phyloP scores from a whole-genome alignment of 2,888 invertebrate species.

The Mechanitis mazaeus region DNA sequence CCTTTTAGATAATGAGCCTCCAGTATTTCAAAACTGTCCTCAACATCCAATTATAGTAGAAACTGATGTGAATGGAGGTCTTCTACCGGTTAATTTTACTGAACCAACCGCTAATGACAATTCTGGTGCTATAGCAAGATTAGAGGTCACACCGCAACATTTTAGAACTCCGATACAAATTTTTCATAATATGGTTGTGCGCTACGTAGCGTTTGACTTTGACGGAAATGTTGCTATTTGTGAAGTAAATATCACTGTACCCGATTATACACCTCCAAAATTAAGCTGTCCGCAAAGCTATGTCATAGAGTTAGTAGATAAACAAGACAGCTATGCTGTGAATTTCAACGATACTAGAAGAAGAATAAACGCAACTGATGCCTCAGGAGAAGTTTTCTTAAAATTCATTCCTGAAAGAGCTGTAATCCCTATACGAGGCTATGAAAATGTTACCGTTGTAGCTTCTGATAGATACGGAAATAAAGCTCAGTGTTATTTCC shows the following conservation, averaged over 20 bases:
- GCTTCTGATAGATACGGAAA: slow-evolving; percentile 93
- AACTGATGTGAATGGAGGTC: slow-evolving; percentile 91
- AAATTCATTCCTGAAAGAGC: slow-evolving; percentile 90
- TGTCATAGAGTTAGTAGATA: slow-evolving; percentile 92
- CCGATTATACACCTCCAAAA: slow-evolving; percentile 93
- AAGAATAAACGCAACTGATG: slow-evolving; percentile 90
- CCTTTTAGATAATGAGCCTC: slow-evolving; percentile 91
- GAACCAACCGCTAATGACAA: slow-evolving; percentile 97
- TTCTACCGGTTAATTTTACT: slow-evolving; percentile 93
- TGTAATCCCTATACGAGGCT: slow-evolving; percentile 88
- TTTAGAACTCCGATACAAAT: slow-evolving; percentile 92
- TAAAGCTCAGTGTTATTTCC: slow-evolving; percentile 93
- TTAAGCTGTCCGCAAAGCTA: slow-evolving; percentile 95
- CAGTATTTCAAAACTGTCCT: slow-evolving; percentile 97
- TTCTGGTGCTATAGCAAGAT: slow-evolving; percentile 93
- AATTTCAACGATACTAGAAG: slow-evolving; percentile 93
- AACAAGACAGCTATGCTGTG: slow-evolving; percentile 92
- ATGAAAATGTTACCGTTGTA: slow-evolving; percentile 93
- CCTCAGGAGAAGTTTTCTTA: slow-evolving; percentile 91
- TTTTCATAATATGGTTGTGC: slow-evolving; percentile 93
- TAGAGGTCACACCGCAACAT: slow-evolving; percentile 94
- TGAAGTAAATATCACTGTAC: slow-evolving; percentile 95
- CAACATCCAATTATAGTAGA: slow-evolving; percentile 93
- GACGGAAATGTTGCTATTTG: slow-evolving; percentile 98
- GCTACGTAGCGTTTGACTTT: slow-evolving; percentile 97